Evolutionary conservation across 2,797 vertebrate genomes (phyloP).

Genomic region (Hydrophis major): DNA sequence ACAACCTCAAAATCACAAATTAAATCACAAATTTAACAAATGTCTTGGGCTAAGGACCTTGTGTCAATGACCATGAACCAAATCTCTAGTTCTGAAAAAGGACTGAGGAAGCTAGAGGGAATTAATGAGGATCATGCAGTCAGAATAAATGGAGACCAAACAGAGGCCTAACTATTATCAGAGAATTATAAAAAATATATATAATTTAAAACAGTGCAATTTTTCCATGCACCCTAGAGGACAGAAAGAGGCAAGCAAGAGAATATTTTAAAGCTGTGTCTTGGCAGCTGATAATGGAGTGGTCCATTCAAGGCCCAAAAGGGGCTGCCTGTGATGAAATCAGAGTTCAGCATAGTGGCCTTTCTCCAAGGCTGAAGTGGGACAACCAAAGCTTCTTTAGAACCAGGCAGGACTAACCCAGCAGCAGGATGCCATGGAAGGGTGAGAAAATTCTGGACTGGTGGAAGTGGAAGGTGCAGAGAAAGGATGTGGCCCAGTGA

Average conservation of each 20-base stretch:
- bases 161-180: not conserved
- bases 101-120: not conserved
- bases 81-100: not conserved
- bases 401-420: not conserved
- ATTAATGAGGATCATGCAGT: not conserved
- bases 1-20: not conserved
- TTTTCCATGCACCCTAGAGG: not conserved
- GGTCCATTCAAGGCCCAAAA: not conserved
- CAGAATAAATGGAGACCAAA: not conserved
- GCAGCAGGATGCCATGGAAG: not conserved
- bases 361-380: not conserved
- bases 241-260: not conserved
- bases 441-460: not conserved
- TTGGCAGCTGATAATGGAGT: not conserved
- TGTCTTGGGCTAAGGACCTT: not conserved
- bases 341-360: not conserved
- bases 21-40: not conserved
- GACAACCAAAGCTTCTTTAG: not conserved
- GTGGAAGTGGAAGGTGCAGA: not conserved
- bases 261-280: not conserved
- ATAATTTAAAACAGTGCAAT: not conserved
- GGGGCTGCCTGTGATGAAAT: not conserved
- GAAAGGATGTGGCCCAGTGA: not conserved
- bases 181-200: not conserved
- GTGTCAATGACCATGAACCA: not conserved